Evolutionary conservation across 1,140 invertebrate genomes (phyloP).

Genomic region (Ceratina australensis): DNA sequence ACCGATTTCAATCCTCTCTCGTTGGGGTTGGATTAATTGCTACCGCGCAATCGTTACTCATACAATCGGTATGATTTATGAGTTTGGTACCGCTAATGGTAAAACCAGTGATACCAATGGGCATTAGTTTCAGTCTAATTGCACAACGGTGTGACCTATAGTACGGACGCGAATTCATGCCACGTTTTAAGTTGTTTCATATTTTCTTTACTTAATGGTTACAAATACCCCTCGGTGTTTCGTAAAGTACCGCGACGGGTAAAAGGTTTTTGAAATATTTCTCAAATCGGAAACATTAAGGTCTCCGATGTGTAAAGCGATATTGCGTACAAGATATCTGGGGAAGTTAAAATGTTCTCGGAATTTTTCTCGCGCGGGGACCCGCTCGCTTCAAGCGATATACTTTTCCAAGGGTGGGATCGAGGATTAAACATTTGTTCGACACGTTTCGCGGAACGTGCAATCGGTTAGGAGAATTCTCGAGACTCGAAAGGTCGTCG

Average conservation of each 20-base stretch:
- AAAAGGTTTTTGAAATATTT: neutral
- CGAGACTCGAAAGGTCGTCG: conserved; percentile 1
- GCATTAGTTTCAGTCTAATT: neutral
- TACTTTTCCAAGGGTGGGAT: neutral
- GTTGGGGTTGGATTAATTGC: neutral
- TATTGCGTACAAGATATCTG: too few species aligned
- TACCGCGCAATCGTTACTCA: neutral
- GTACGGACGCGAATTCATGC: too few species aligned
- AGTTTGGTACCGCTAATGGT: neutral
- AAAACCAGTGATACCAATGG: neutral
- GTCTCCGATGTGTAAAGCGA: too few species aligned
- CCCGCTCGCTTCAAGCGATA: too few species aligned
- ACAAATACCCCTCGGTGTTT: neutral
- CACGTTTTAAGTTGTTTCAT: neutral
- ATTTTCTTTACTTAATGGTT: neutral
- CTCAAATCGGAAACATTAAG: neutral
- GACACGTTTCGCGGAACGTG: neutral
- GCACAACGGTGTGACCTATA: neutral
- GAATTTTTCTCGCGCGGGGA: too few species aligned
- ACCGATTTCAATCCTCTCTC: too few species aligned
- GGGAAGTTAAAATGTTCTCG: too few species aligned
- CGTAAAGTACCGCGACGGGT: too few species aligned
- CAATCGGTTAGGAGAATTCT: neutral
- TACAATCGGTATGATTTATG: conserved; percentile 1
- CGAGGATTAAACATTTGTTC: conserved; percentile 4